Conservation (phyloP, 2,888 invertebrate species). For the Morinoia aosen region DNA sequence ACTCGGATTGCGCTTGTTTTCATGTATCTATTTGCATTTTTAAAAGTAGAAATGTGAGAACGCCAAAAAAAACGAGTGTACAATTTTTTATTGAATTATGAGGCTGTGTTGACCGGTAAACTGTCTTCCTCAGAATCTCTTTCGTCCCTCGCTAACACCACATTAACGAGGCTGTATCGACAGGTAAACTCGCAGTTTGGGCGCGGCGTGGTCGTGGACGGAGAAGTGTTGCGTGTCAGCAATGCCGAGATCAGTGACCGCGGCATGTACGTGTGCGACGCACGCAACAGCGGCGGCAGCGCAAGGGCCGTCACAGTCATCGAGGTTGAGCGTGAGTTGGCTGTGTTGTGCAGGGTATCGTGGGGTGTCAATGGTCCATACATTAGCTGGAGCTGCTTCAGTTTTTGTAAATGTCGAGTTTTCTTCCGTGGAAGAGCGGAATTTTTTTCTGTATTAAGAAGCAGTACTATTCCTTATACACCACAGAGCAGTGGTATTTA, state of each 20-base stretch:
- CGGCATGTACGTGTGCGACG: constrained; percentile 88
- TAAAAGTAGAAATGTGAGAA: too few relatives aligned
- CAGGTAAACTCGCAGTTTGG: constrained; percentile 62
- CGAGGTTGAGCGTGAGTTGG: constrained; percentile 85
- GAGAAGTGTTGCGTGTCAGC: constrained; percentile 63
- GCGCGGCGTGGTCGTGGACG: constrained; percentile 55
- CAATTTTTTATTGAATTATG: too few relatives aligned
- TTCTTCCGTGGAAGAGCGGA: not conserved
- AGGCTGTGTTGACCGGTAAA: too few relatives aligned
- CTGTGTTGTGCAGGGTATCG: not conserved
- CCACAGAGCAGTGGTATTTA: too few relatives aligned
- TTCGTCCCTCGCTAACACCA: not conserved
- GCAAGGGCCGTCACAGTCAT: constrained; percentile 81
- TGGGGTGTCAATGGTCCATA: not conserved
- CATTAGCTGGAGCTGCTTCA: not conserved
- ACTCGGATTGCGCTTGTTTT: too few relatives aligned
- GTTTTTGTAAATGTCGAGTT: not conserved
- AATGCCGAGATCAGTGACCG: constrained; percentile 75
- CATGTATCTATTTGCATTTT: too few relatives aligned
- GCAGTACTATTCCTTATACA: too few relatives aligned
- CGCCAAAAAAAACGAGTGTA: too few relatives aligned
- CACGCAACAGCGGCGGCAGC: constrained; percentile 76
- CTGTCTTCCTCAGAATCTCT: too few relatives aligned
- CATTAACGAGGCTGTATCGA: not conserved
- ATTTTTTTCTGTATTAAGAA: too few relatives aligned